Evolutionary conservation across 1,140 invertebrate genomes (phyloP).

Genomic region (Araneus ventricosus): DNA sequence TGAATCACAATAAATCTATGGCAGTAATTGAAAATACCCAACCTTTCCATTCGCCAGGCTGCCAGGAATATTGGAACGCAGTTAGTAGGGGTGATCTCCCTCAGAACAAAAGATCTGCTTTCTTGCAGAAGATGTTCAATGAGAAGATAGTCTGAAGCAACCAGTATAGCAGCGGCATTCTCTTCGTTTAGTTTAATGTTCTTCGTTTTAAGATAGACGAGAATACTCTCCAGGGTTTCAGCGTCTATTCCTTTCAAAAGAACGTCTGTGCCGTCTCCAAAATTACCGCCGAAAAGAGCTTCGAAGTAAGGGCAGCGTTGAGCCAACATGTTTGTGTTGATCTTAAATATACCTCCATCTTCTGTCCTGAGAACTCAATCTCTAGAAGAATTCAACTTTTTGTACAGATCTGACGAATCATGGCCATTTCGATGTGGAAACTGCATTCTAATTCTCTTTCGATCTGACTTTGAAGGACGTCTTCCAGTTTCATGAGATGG

Average conservation of each 20-base stretch:
- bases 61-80: not conserved
- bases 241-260: not conserved
- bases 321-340: constrained; percentile 25
- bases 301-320: not conserved
- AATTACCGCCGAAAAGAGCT: not conserved
- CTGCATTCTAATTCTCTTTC: not conserved
- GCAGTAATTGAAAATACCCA: not conserved
- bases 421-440: too few species aligned
- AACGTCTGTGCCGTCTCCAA: too few species aligned
- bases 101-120: not conserved
- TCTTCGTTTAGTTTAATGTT: not conserved
- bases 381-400: not conserved
- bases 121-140: not conserved
- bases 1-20: not conserved
- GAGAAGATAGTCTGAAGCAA: constrained; percentile 19
- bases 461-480: too few species aligned
- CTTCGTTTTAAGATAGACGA: constrained; percentile 4
- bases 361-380: constrained; percentile 16
- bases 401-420: not conserved
- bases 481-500: not conserved
- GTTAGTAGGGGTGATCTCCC: not conserved
- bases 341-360: constrained; percentile 11
- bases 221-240: not conserved
- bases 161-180: not conserved
- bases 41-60: constrained; percentile 16